Percentiles rank a stretch among this genome's conserved stretches.
These are phyloP conservation scores for Amazona guildingii DNA, from an alignment of 2,113 vertebrate genomes.

Conservation along the genomic window DNA sequence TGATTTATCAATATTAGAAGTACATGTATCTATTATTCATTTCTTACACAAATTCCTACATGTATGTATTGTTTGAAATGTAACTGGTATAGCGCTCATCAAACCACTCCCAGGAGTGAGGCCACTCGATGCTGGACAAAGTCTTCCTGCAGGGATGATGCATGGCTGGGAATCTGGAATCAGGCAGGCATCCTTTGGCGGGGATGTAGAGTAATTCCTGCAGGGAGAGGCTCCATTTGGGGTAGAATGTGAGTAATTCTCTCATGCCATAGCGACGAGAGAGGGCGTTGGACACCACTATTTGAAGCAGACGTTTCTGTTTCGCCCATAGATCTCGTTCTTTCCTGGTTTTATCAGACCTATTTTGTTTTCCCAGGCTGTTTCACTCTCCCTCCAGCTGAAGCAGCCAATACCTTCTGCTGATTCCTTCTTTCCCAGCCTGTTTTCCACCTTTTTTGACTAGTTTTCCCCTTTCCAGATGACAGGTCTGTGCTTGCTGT, in stretches of 20 bases:
- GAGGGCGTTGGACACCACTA: background rate
- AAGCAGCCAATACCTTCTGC: background rate
- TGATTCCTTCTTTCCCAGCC: background rate
- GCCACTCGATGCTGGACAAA: fast-evolving
- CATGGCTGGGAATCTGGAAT: fast-evolving
- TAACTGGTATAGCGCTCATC: fast-evolving
- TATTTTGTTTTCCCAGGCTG: fast-evolving
- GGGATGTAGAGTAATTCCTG: background rate
- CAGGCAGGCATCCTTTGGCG: fast-evolving
- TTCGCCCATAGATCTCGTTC: fast-evolving
- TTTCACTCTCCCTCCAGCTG: background rate
- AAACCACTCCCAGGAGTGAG: fast-evolving
- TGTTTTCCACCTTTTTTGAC: background rate
- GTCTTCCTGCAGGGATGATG: fast-evolving
- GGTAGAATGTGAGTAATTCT: background rate
- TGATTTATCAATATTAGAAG: background rate
- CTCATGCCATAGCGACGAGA: fast-evolving
- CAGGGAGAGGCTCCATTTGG: background rate
- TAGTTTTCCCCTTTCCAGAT: background rate
- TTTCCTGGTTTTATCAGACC: background rate
- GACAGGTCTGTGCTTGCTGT: too few species aligned
- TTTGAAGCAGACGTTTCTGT: background rate
- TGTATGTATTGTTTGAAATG: background rate
- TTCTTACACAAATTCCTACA: background rate
- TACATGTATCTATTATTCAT: background rate